Percentiles rank a stretch among this genome's conserved stretches.
These are phyloP conservation scores for Agapostemon virescens DNA, from an alignment of 2,888 invertebrate genomes.

Conservation along the genomic window DNA sequence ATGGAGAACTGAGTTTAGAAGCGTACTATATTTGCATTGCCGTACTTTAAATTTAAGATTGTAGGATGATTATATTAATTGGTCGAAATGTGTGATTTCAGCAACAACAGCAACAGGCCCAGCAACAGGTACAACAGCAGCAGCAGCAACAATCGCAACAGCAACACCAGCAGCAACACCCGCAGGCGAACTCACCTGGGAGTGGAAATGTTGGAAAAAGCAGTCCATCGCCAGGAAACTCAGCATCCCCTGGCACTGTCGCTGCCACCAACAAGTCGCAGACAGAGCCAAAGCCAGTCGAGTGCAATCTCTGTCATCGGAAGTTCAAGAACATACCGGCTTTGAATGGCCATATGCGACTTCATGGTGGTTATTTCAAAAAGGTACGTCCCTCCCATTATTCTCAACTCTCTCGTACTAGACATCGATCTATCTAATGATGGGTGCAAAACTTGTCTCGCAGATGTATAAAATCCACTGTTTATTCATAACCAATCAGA, in stretches of 20 bases:
- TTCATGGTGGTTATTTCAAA: constrained; percentile 98
- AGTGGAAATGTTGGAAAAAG: constrained; percentile 75
- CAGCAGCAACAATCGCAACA: constrained; percentile 73
- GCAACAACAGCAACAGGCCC: constrained; percentile 73
- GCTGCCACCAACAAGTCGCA: constrained; percentile 79
- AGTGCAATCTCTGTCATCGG: constrained; percentile 96
- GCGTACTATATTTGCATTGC: background rate
- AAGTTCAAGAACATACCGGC: constrained; percentile 99
- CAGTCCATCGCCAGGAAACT: constrained; percentile 75
- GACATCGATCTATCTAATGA: no score
- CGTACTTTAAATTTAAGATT: background rate
- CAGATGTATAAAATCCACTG: no score
- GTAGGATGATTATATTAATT: background rate
- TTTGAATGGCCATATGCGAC: constrained; percentile 98
- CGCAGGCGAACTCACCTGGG: constrained; percentile 76
- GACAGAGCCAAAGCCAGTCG: constrained; percentile 91
- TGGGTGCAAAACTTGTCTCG: no score
- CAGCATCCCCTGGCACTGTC: constrained; percentile 76
- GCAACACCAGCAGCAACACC: constrained; percentile 72
- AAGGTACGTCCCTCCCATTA: constrained; percentile 84
- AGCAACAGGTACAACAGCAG: constrained; percentile 72
- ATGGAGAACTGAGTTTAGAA: background rate
- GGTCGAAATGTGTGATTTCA: constrained; percentile 40
- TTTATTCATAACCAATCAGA: no score
- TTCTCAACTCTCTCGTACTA: background rate